Percentiles rank a stretch among this genome's conserved stretches.
These are phyloP conservation scores for Mustela nigripes DNA, from an alignment of 2,113 vertebrate species.

Conservation along the genomic window DNA sequence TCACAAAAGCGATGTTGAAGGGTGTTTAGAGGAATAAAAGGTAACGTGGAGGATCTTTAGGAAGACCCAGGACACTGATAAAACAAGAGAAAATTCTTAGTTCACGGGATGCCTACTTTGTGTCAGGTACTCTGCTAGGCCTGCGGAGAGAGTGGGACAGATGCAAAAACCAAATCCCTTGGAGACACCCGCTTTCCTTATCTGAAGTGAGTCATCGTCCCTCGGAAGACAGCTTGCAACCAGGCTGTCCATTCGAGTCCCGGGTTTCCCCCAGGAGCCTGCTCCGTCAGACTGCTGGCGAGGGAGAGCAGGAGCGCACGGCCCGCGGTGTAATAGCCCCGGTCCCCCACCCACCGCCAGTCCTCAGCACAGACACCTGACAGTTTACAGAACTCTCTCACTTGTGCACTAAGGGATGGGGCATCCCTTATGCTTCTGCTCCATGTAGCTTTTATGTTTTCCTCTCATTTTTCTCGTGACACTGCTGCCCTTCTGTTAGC, in stretches of 20 bases:
- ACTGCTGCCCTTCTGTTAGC: not conserved
- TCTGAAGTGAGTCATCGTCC: conserved; percentile 10
- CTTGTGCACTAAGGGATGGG: not conserved
- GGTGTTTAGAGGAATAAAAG: not conserved
- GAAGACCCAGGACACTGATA: not conserved
- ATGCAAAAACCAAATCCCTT: not conserved
- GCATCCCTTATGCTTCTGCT: not conserved
- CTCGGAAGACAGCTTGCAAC: not conserved
- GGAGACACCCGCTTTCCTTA: not conserved
- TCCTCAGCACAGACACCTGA: not conserved
- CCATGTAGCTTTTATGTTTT: not conserved
- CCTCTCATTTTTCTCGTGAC: not conserved
- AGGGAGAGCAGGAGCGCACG: not conserved
- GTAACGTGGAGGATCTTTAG: not conserved
- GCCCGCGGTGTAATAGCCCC: not conserved
- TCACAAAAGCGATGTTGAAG: not conserved
- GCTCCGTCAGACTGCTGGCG: not conserved
- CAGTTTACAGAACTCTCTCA: not conserved
- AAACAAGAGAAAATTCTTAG: not conserved
- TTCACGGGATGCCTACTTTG: not conserved
- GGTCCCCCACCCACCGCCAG: not conserved
- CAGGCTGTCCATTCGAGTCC: not conserved
- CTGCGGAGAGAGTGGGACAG: not conserved
- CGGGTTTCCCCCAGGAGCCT: not conserved
- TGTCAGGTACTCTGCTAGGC: not conserved